These are phyloP conservation scores for Eurytoma adleriae DNA, from an alignment of 2,888 invertebrate species.

Conservation along the genomic window DNA sequence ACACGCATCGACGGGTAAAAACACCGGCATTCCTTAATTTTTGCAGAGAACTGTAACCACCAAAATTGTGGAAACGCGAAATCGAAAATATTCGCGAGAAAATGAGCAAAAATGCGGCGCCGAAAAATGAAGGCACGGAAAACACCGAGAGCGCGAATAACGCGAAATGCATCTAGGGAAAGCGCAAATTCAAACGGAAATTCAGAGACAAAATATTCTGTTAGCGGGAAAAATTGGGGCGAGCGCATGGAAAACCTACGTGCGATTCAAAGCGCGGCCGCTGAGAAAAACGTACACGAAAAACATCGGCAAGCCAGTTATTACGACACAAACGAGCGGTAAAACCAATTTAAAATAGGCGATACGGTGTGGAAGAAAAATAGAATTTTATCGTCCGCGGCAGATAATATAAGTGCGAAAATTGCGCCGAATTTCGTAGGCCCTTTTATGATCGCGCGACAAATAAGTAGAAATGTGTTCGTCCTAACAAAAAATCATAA, in stretches of 20 bases:
- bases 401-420: constrained; percentile 6
- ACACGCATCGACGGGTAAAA: neutral
- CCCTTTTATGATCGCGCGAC: neutral
- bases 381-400: neutral
- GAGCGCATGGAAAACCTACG: no score
- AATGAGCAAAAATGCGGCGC: neutral
- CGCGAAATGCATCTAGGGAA: neutral
- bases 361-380: neutral
- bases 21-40: constrained; percentile 44
- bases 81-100: neutral
- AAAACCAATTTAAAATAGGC: neutral
- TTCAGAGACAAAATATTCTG: neutral
- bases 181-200: neutral
- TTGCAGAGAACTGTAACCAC: constrained; percentile 26
- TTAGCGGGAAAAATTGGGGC: no score
- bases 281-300: no score
- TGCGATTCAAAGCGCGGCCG: no score
- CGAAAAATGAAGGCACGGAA: neutral
- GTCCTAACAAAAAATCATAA: neutral
- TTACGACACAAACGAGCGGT: neutral
- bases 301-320: neutral
- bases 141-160: neutral
- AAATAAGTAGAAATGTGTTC: neutral
- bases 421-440: neutral
- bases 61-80: neutral